phyloP scores from a whole-genome alignment of 2,113 vertebrate genomes.

The Thamnaconus septentrionalis region DNA sequence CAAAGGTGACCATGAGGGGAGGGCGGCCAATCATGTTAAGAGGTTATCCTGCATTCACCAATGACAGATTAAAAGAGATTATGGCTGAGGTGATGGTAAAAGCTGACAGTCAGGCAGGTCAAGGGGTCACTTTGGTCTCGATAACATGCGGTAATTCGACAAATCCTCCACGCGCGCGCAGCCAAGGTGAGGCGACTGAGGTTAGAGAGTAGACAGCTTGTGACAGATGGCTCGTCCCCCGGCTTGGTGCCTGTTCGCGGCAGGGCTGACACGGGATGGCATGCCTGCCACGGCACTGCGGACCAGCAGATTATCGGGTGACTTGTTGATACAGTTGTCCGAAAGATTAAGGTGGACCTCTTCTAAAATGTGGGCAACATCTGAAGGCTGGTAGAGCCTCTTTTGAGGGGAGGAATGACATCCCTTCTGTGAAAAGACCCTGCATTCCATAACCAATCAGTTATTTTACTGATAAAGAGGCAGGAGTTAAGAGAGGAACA shows the following conservation, averaged over 20 bases:
- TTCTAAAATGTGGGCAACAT: too few species aligned
- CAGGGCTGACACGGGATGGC: background rate
- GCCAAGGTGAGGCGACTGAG: slow-evolving; percentile 28
- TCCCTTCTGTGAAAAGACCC: too few species aligned
- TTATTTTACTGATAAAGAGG: too few species aligned
- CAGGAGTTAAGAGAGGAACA: too few species aligned
- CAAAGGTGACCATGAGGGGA: slow-evolving; percentile 1
- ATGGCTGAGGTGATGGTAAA: slow-evolving; percentile 39
- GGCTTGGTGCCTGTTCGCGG: slow-evolving; percentile 33
- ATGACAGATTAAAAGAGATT: slow-evolving; percentile 54
- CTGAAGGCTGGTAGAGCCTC: too few species aligned
- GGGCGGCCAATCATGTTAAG: slow-evolving; percentile 19
- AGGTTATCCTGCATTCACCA: slow-evolving; percentile 29
- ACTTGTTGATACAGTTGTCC: slow-evolving; percentile 43
- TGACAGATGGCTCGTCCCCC: slow-evolving; percentile 61
- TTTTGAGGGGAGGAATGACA: too few species aligned
- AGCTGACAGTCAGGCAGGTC: slow-evolving; percentile 21
- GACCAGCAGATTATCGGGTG: slow-evolving; percentile 3
- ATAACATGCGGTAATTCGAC: slow-evolving; percentile 42
- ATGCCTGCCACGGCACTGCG: slow-evolving; percentile 10
- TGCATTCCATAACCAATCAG: too few species aligned
- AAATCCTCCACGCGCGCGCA: slow-evolving; percentile 49
- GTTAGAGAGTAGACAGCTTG: slow-evolving; percentile 53
- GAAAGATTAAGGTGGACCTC: background rate
- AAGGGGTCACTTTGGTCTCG: slow-evolving; percentile 25